Evolutionary conservation across 2,888 invertebrate species (phyloP), one percentile per base, ranked within the genome.

Genomic region (Caenorhabditis japonica): DNA sequence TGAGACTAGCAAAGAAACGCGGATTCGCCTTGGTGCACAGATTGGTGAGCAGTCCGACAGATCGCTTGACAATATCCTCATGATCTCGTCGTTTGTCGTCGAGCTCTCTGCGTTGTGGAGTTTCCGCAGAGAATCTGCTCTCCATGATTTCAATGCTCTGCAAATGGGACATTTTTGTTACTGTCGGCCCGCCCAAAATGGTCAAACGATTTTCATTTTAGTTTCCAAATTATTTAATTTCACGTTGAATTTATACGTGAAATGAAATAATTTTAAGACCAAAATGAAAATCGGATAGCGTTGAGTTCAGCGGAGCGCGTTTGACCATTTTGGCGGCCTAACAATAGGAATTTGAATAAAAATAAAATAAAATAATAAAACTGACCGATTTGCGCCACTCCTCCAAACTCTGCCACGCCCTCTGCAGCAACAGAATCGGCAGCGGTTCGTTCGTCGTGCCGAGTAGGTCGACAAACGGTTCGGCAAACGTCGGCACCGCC

Each of bases 1-100:
- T 49, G 7, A 64, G 19, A n/a, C 38, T 27, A 13, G 59, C 41
- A 10, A 55, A 44, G 38, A 72, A 72, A 21, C 47, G 27, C 7
- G 46, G 58, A 49, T 72, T 72, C 8, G 41, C 53, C 1, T 53
- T 27, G 1, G 52, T 52, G 15, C 72, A 72, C 1, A 72, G 44
- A 5, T 46, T 64, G 8, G 66, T 51, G 13, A 72, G 43, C 2
- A 72, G 38, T 5, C 64, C 59, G 4, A 66, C 27, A 0, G 72
- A 52, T 4, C 66, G 43, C 21, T 43, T 47, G 10, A 64, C 64
- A 36, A 72, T 72, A 13, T 72, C 72, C 34, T 72, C 72, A 30
- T 72, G 72, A 49, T 72, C 72, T 30, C 34, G 44, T 8, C 30
- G 13, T 19, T 36, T 55, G 5, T 43, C 51, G 10, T 43, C 60